Conservation (phyloP, 2,113 vertebrate genomes). For the Ochotona princeps region DNA sequence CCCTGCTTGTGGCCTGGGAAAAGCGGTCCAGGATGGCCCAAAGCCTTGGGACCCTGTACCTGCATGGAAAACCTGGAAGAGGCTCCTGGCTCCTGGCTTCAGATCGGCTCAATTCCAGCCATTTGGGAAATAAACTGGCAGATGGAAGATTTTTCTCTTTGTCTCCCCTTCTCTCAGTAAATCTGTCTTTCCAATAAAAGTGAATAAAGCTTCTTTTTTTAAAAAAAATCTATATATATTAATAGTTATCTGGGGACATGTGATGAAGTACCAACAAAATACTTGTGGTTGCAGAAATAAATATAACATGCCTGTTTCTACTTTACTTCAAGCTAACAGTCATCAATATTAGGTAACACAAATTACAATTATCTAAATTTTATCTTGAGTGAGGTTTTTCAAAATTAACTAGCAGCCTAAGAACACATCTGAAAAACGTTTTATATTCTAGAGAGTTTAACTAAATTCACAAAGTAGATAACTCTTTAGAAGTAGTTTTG, state of each 20-base stretch:
- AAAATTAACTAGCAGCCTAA: conserved; percentile 14
- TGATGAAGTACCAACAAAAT: neutral
- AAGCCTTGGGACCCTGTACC: no score
- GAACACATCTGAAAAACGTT: neutral
- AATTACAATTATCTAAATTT: neutral
- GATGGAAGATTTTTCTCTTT: no score
- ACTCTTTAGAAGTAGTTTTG: conserved; percentile 4
- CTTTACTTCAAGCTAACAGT: neutral
- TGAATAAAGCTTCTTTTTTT: no score
- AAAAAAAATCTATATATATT: neutral
- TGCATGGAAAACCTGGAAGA: no score
- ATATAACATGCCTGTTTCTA: neutral
- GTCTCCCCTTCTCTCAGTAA: no score
- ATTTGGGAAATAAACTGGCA: no score
- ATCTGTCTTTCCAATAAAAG: no score
- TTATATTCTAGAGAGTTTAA: neutral
- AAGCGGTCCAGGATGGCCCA: no score
- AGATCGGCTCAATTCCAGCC: no score
- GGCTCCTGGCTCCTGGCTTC: no score
- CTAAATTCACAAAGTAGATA: neutral
- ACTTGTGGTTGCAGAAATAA: neutral
- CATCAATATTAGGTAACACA: neutral
- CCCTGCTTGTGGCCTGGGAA: no score
- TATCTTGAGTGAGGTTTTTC: neutral
- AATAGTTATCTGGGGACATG: neutral